Base-by-base conservation (phyloP, 2,113 vertebrate genomes). In the Ptyas mucosa region DNA sequence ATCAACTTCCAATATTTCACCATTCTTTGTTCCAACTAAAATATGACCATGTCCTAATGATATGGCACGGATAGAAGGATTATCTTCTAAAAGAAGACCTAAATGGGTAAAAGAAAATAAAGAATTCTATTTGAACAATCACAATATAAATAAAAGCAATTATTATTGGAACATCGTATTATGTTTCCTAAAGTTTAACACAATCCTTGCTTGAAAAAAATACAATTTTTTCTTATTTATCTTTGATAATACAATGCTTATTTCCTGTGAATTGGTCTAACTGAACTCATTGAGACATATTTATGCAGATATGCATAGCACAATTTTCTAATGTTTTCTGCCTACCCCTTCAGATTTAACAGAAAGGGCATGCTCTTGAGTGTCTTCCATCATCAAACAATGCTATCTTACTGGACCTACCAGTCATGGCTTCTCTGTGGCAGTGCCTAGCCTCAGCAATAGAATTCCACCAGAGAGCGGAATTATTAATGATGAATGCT, bases 21-120 rank as follows among this genome's bases (percentile, higher is more conserved):
- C 99, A 34, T 99, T 99, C 97, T 99, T 99, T 89, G 99, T 99
- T 89, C 99, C 99, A 95, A 99, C 99, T 91, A 99, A 98, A 96
- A 99, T 99, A 97, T 99, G 98, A 95, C 99, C 99, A 57, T 99
- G 99, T 96, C 99, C 99, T 95, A 99, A 97, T 0, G 99, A 99
- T 98, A 99, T 99, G 98, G 99, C 99, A 98, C 99, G 99, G 96
- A 99, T 99, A 92, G 99, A 99, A 85, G 99, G 99, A 96, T 99
- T 99, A 97, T 99, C 99, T 98, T 99, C 99, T 95, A 99, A 96
- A 85, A 99, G 98, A 94, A 99, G 98, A 97, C 99, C 99, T 99
- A 96, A 24, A 97, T 95, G 64, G 92, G 39, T 95, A 89, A 87
- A 81, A 52, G 7, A 58, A 9, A 92, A 64, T 94, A 89, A 8